Evolutionary conservation across 2,888 invertebrate species (phyloP), one percentile per base, ranked within the genome.

Genomic region (Morinoia aosen): DNA sequence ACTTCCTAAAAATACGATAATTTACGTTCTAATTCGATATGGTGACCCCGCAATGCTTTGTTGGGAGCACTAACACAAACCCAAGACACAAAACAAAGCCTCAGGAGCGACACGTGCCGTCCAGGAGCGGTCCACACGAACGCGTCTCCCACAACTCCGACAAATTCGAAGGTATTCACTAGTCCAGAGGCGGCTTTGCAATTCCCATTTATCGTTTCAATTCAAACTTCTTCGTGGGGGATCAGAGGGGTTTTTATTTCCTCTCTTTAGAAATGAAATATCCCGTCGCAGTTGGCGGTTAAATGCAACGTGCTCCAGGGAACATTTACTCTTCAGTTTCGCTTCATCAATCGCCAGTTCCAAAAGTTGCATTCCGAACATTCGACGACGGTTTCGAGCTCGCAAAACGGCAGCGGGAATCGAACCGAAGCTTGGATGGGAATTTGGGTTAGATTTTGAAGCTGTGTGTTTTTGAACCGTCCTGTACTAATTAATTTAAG

Each of bases 181-280:
- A 33, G 76, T 76, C 76, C 8, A 33, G 76, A 76, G 76, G 25
- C 76, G 76, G 76, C 25, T 76, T 76, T 76, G 76, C 76, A 76
- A 76, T 19, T 76, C 76, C 76, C 76, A 76, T 76, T 76, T 76
- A 76, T 76, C 76, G 76, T 76, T 76, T 76, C 76, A 76, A 76
- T 76, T 76, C 25, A 76, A 76, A 76, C 76, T 76, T 76, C 76
- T 8, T 76, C 76, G 76, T 33, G 19, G 76, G 33, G 76, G 76
- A 76, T 76, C 76, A 76, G 76, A 76, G 33, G 76, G 76, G 76
- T 76, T 76, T 76, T 76, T 76, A 76, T 76, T 76, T 76, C 25
- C 76, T 76, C 76, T 76, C 76, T 76, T 76, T 76, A 76, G 76
- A 76, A 33, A 76, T 76, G 76, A 76, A 76, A 76, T 76, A 76